A percentile compares a stretch with the other conserved stretches of the same genome.
Evolutionary conservation across 2,797 vertebrate genomes (phyloP).

Genomic region (Rhynchotus rufescens): DNA sequence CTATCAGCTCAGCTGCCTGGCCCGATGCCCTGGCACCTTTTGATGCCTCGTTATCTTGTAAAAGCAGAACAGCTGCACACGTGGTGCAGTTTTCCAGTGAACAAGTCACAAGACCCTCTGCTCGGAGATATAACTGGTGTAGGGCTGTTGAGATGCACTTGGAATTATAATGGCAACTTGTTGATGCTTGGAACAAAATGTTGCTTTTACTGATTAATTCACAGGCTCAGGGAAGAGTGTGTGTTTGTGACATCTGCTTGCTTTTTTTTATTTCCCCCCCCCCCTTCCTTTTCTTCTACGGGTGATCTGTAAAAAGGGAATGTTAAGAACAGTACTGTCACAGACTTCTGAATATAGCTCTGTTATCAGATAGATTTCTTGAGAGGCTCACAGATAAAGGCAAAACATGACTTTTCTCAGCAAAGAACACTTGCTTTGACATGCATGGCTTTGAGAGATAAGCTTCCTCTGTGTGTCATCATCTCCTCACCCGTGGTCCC

Average conservation of each 20-base stretch:
- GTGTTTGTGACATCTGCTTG: slow-evolving; percentile 42
- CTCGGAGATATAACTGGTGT: slow-evolving; percentile 16
- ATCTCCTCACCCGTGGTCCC: not conserved
- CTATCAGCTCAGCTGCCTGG: slow-evolving; percentile 52
- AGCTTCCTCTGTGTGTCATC: not conserved
- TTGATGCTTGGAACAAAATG: slow-evolving; percentile 55
- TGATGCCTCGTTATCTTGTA: slow-evolving; percentile 74
- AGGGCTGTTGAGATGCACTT: slow-evolving; percentile 70
- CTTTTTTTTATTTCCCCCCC: not conserved
- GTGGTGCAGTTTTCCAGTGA: slow-evolving; percentile 50
- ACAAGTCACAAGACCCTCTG: slow-evolving; percentile 67
- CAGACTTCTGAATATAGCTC: slow-evolving; percentile 3
- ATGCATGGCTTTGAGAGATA: not conserved
- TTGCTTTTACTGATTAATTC: slow-evolving; percentile 52
- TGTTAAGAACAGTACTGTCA: not conserved
- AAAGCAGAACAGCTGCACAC: slow-evolving; percentile 40
- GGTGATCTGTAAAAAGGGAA: not conserved
- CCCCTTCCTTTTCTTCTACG: not conserved
- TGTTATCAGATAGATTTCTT: slow-evolving; percentile 22
- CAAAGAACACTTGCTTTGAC: slow-evolving; percentile 23
- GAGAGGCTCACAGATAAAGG: slow-evolving; percentile 10
- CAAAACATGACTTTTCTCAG: slow-evolving; percentile 35
- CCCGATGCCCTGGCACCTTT: slow-evolving; percentile 56
- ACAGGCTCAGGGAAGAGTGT: slow-evolving; percentile 42
- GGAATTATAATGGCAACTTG: slow-evolving; percentile 72